These are phyloP conservation scores for Pterocles gutturalis DNA, from an alignment of 2,113 vertebrate genomes.

Conservation along the genomic window DNA sequence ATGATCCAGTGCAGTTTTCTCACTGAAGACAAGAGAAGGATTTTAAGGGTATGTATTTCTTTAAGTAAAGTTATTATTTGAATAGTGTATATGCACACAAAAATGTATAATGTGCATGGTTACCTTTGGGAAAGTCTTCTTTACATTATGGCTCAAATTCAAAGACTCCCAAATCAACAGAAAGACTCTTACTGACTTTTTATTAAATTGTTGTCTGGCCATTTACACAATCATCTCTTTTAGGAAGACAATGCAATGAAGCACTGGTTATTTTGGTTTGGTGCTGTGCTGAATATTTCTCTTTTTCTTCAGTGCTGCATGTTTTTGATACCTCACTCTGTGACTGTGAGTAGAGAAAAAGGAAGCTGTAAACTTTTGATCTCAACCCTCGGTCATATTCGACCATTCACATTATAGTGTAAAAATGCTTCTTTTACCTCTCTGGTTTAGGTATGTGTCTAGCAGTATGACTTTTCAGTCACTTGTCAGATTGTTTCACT, in stretches of 20 bases:
- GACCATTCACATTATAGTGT: neutral
- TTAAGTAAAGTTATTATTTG: neutral
- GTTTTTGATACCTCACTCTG: neutral
- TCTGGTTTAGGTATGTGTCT: neutral
- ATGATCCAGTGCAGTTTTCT: neutral
- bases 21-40: neutral
- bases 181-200: neutral
- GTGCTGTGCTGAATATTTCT: neutral
- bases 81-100: neutral
- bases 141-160: neutral
- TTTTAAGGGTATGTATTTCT: neutral
- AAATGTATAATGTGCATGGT: neutral
- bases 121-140: neutral
- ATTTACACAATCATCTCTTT: neutral
- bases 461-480: neutral
- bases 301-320: neutral
- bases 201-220: neutral
- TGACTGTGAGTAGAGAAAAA: neutral
- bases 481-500: slow-evolving; percentile 23
- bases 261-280: neutral
- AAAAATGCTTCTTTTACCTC: neutral
- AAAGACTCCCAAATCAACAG: neutral
- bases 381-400: neutral
- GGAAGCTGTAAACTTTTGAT: neutral
- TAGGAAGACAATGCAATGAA: neutral